phyloP scores from a whole-genome alignment of 2,113 vertebrate species.

The Anhinga rufa region DNA sequence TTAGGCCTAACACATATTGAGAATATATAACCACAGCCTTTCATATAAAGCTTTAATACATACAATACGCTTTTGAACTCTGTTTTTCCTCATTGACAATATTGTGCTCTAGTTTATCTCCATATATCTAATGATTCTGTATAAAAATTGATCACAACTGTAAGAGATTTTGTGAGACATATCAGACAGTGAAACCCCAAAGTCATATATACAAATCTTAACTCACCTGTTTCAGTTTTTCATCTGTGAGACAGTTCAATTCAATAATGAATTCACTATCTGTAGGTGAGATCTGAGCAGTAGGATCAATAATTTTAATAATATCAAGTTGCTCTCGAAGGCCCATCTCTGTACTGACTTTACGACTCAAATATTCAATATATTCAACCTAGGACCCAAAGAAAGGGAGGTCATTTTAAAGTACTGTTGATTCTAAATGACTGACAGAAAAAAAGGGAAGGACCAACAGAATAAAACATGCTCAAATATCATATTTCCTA shows the following conservation, averaged over 20 bases:
- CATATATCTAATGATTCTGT: background rate
- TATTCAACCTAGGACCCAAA: slow-evolving; percentile 89
- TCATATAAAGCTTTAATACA: background rate
- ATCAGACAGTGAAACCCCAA: background rate
- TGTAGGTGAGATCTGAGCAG: slow-evolving; percentile 95
- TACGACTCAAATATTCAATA: slow-evolving; percentile 96
- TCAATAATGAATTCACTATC: slow-evolving; percentile 99
- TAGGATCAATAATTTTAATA: slow-evolving; percentile 98
- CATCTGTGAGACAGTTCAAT: slow-evolving; percentile 97
- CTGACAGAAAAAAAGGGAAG: background rate
- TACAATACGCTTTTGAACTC: background rate
- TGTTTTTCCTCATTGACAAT: background rate
- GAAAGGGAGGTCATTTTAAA: background rate
- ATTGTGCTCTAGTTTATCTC: background rate
- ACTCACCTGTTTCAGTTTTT: slow-evolving; percentile 95
- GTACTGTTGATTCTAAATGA: background rate
- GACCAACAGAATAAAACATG: background rate
- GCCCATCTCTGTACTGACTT: slow-evolving; percentile 99
- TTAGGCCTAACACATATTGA: background rate
- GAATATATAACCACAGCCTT: background rate
- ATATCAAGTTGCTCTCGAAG: slow-evolving; percentile 98
- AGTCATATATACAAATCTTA: background rate
- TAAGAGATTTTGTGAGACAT: background rate
- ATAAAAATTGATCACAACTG: background rate
- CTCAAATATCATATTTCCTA: background rate